phyloP scores from a whole-genome alignment of 2,888 invertebrate species.

The Graphium colonna region DNA sequence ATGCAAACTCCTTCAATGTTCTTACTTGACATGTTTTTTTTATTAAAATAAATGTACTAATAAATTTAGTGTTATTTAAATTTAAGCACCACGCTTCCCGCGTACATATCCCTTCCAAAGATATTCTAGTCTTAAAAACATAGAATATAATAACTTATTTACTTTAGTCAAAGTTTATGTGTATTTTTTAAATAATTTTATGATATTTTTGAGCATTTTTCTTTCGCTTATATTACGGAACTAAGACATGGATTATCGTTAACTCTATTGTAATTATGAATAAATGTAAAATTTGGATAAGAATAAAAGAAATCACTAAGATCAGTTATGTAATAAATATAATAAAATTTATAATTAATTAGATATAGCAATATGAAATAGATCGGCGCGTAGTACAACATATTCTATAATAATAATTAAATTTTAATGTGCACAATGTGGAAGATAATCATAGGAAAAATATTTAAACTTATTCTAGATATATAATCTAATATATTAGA shows the following conservation, averaged over 20 bases:
- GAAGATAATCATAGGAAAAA: slow-evolving; percentile 34
- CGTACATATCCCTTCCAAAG: slow-evolving; percentile 3
- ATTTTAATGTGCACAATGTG: slow-evolving; percentile 41
- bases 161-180: slow-evolving; percentile 13
- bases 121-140: slow-evolving; percentile 12
- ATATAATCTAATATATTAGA: slow-evolving; percentile 39
- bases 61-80: slow-evolving; percentile 71
- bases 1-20: no score
- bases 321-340: slow-evolving; percentile 59
- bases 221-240: slow-evolving; percentile 27
- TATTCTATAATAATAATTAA: slow-evolving; percentile 45
- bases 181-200: slow-evolving; percentile 22
- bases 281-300: slow-evolving; percentile 52
- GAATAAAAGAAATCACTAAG: slow-evolving; percentile 56
- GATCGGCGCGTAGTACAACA: slow-evolving; percentile 55
- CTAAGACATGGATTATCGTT: slow-evolving; percentile 30
- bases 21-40: slow-evolving; percentile 57
- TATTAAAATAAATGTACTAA: slow-evolving; percentile 67
- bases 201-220: slow-evolving; percentile 20
- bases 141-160: slow-evolving; percentile 17
- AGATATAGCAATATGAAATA: slow-evolving; percentile 61
- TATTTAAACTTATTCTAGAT: slow-evolving; percentile 43
- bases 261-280: slow-evolving; percentile 44
- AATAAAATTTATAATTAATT: slow-evolving; percentile 44
- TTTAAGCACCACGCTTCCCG: slow-evolving; percentile 43